phyloP scores from a whole-genome alignment of 2,888 invertebrate species.

The Pristionchus entomophagus region DNA sequence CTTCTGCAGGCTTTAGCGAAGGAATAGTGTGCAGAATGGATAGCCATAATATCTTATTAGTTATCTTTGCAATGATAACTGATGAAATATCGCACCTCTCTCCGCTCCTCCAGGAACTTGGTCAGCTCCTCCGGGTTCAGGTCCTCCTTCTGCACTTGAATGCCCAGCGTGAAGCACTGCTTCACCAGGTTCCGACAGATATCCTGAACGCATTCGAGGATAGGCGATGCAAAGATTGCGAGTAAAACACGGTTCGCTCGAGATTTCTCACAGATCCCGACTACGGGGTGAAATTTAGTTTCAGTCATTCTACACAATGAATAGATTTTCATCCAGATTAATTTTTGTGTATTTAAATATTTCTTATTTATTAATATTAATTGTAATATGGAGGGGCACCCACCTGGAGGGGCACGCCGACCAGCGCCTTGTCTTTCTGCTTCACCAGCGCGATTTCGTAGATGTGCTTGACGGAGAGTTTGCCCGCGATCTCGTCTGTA shows the following conservation, averaged over 20 bases:
- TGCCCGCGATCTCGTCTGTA: slow-evolving; percentile 83
- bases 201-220: slow-evolving; percentile 50
- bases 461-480: slow-evolving; percentile 92
- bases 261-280: too few species aligned
- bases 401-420: slow-evolving; percentile 70
- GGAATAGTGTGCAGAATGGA: too few species aligned
- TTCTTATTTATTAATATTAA: too few species aligned
- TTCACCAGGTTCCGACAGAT: slow-evolving; percentile 66
- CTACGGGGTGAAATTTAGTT: too few species aligned
- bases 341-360: too few species aligned
- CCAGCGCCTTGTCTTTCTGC: slow-evolving; percentile 71
- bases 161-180: slow-evolving; percentile 66
- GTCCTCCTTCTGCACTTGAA: slow-evolving; percentile 68
- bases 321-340: neutral
- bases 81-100: slow-evolving; percentile 50
- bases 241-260: neutral
- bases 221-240: neutral
- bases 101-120: slow-evolving; percentile 65
- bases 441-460: slow-evolving; percentile 99
- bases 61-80: too few species aligned
- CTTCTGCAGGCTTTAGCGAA: too few species aligned
- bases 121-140: slow-evolving; percentile 62
- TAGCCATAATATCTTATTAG: neutral
- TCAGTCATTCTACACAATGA: neutral
- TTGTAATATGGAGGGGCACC: too few species aligned